Evolutionary conservation across 1,140 invertebrate genomes (phyloP), one percentile per base, ranked within the genome.

Genomic region (Nylanderia fulva): DNA sequence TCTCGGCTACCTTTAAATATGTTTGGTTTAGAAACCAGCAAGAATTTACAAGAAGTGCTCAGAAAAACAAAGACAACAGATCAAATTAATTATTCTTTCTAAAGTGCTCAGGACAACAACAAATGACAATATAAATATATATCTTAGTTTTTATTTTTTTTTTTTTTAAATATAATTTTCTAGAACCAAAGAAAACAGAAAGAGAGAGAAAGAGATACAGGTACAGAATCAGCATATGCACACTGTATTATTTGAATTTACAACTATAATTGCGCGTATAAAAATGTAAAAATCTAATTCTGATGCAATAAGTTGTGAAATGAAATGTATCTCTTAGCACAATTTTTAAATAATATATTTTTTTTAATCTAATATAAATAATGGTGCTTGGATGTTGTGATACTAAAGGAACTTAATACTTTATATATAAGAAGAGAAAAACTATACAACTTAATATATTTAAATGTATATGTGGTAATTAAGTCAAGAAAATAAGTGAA

Each of bases 21-120:
- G 24, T 97, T 96, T 92, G 96, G 96, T 27, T 90, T 96, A 21
- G 91, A 95, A 66, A 93, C 94, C 8, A 94, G 88, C 45, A 92
- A 93, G 91, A 92, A 94, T 87, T 88, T 96, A n/a, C 85, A 92
- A 76, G 86, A 94, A 52, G 92, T 95, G 75, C 88, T 96, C 0
- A 91, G 85, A 60, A 89, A 90, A 85, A 94, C 95, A 0, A 90
- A 91, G 21, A 95, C 93, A 8, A 91, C 90, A 9, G 85, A 93
- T 82, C 75, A 93, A 63, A 85, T 88, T 29, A 83, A 7, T 33
- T 94, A 88, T 89, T 91, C 86, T 3, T 94, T 94, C 88, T 95
- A 92, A 87, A 60, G n/a, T 82, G 27, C 52, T 27, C 4, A 42
- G 13, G 21, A 42, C 13, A 48, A 27, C 8, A 6, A 33, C n/a